These are phyloP conservation scores for Anguilla anguilla DNA, from an alignment of 2,797 vertebrate genomes.

Conservation along the genomic window DNA sequence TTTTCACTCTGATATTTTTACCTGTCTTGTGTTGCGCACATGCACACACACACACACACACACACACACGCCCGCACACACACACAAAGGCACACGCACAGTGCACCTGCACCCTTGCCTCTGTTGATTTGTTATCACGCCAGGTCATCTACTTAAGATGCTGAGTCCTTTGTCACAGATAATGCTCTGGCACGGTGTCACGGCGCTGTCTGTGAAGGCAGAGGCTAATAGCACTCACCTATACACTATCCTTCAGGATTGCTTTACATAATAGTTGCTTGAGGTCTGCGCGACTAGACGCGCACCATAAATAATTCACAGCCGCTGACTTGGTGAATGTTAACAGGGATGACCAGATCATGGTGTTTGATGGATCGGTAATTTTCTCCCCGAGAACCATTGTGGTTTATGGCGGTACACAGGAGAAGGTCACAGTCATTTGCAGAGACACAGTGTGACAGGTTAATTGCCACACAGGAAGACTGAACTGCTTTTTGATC, in stretches of 20 bases:
- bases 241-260: slow-evolving; percentile 46
- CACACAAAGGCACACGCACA: background rate
- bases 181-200: slow-evolving; percentile 57
- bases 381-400: background rate
- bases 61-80: background rate
- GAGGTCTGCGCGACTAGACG: slow-evolving; percentile 49
- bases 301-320: slow-evolving; percentile 66
- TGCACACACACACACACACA: background rate
- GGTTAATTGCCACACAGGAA: background rate
- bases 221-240: slow-evolving; percentile 14
- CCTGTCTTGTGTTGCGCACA: background rate
- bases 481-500: background rate
- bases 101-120: background rate
- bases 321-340: slow-evolving; percentile 58
- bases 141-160: slow-evolving; percentile 42
- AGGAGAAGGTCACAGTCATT: slow-evolving; percentile 12
- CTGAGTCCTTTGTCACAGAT: slow-evolving; percentile 53
- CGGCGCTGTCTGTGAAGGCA: slow-evolving; percentile 47
- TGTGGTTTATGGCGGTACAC: background rate
- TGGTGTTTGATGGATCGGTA: slow-evolving; percentile 27
- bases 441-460: background rate
- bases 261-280: slow-evolving; percentile 44
- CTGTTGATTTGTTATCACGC: slow-evolving; percentile 34
- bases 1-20: slow-evolving; percentile 1
- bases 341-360: slow-evolving; percentile 48